Evolutionary conservation across 2,888 invertebrate genomes (phyloP).

Genomic region (Plebejus anna): DNA sequence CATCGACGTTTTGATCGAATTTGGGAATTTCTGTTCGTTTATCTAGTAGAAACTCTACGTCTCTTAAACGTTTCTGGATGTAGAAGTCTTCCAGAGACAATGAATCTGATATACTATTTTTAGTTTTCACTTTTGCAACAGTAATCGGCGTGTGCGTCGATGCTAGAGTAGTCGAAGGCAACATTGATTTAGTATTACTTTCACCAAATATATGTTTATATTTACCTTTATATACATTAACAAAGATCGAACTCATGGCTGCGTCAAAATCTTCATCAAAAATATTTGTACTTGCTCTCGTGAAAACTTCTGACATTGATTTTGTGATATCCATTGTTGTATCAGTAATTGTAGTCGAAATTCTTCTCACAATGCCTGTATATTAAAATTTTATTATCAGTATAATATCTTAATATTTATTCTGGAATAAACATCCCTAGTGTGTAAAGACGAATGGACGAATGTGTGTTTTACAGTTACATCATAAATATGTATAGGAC

Average conservation of each 20-base stretch:
- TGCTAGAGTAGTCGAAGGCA: background rate
- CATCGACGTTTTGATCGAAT: slow-evolving; percentile 40
- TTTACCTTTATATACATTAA: slow-evolving; percentile 33
- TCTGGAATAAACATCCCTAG: background rate
- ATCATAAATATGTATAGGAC: background rate
- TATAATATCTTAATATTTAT: background rate
- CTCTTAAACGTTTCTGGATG: slow-evolving; percentile 31
- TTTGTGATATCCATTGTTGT: background rate
- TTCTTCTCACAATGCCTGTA: background rate
- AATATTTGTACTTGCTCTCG: slow-evolving; percentile 28
- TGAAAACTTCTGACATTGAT: background rate
- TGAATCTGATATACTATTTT: background rate
- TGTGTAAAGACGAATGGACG: background rate
- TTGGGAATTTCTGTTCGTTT: slow-evolving; percentile 36
- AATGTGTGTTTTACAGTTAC: background rate
- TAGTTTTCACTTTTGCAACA: background rate
- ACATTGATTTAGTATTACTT: background rate
- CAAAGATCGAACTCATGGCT: slow-evolving; percentile 33
- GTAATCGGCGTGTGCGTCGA: background rate
- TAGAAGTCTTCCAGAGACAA: slow-evolving; percentile 36
- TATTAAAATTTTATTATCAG: background rate
- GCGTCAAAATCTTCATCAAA: slow-evolving; percentile 36
- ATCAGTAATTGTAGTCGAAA: background rate
- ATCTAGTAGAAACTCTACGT: slow-evolving; percentile 39
- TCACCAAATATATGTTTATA: slow-evolving; percentile 27